Percentiles rank a stretch among this genome's conserved stretches.
phyloP scores from a whole-genome alignment of 2,888 invertebrate species.

The Cistogaster globosa region DNA sequence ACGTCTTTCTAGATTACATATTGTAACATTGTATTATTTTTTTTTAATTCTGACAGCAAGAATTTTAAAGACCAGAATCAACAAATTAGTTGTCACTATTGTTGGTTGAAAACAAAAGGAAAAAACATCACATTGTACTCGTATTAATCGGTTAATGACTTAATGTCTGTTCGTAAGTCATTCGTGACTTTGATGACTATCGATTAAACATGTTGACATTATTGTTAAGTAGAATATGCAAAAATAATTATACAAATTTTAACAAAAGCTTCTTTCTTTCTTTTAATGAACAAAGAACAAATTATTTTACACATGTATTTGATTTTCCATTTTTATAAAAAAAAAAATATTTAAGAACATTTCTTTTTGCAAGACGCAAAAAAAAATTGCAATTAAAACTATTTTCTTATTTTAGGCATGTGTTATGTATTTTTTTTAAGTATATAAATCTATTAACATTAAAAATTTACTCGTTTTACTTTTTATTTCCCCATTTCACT shows the following conservation, averaged over 20 bases:
- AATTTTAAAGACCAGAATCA: conserved; percentile 3
- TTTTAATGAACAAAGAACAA: conserved; percentile 33
- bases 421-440: background rate
- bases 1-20: too few relatives aligned
- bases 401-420: conserved; percentile 43
- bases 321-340: background rate
- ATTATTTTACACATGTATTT: conserved; percentile 14
- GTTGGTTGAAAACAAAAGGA: conserved; percentile 6
- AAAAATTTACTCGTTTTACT: background rate
- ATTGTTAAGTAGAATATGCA: conserved; percentile 5
- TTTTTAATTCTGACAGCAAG: too few relatives aligned
- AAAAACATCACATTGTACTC: background rate
- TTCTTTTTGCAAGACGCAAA: background rate
- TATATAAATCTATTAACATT: conserved; percentile 20
- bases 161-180: conserved; percentile 17
- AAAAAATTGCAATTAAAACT: conserved; percentile 16
- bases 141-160: conserved; percentile 56
- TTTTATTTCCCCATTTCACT: conserved; percentile 63
- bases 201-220: conserved; percentile 23
- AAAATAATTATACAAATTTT: conserved; percentile 27
- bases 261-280: background rate
- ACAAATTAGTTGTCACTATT: conserved; percentile 35
- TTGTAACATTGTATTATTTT: too few relatives aligned
- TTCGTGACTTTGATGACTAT: conserved; percentile 37
- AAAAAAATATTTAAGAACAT: background rate